Conservation (phyloP, 2,888 invertebrate species). For the Anaspis maculata region DNA sequence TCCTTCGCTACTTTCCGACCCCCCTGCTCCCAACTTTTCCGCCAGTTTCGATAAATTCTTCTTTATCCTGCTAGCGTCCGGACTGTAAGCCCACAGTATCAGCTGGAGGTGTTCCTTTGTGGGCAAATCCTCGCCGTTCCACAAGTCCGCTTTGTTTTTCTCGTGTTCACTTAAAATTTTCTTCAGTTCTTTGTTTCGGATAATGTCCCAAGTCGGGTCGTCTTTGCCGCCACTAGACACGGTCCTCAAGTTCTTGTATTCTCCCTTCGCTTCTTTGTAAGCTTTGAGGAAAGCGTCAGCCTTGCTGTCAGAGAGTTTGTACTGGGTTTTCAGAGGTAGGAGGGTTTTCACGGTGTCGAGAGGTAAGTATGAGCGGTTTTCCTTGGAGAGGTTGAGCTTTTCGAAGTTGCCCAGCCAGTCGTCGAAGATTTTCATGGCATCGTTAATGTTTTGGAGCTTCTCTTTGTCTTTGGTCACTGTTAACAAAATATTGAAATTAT, state of each 20-base stretch:
- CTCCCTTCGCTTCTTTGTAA: conserved; percentile 56
- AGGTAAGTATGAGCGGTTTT: conserved; percentile 62
- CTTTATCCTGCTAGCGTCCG: conserved; percentile 60
- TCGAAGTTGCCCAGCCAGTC: conserved; percentile 69
- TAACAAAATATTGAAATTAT: conserved; percentile 13
- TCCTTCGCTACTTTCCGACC: conserved; percentile 23
- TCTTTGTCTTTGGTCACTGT: conserved; percentile 67
- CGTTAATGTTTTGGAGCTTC: conserved; percentile 65
- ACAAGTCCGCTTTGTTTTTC: conserved; percentile 54
- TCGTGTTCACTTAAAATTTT: conserved; percentile 50
- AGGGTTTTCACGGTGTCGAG: conserved; percentile 52
- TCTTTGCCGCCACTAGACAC: conserved; percentile 48
- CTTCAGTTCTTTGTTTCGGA: conserved; percentile 56
- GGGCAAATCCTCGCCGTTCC: conserved; percentile 59
- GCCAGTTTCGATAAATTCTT: conserved; percentile 45
- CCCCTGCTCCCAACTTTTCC: conserved; percentile 39
- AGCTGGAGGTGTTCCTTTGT: conserved; percentile 59
- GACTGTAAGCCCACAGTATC: conserved; percentile 70
- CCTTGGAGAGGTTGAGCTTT: conserved; percentile 53
- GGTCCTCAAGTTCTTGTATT: conserved; percentile 66
- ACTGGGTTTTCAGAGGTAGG: conserved; percentile 46
- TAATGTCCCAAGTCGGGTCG: conserved; percentile 65
- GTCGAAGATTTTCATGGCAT: conserved; percentile 62
- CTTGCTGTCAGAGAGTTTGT: conserved; percentile 43
- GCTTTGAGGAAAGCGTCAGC: conserved; percentile 52